Conservation (phyloP, 2,797 vertebrate genomes). For the Sylvia borin region DNA sequence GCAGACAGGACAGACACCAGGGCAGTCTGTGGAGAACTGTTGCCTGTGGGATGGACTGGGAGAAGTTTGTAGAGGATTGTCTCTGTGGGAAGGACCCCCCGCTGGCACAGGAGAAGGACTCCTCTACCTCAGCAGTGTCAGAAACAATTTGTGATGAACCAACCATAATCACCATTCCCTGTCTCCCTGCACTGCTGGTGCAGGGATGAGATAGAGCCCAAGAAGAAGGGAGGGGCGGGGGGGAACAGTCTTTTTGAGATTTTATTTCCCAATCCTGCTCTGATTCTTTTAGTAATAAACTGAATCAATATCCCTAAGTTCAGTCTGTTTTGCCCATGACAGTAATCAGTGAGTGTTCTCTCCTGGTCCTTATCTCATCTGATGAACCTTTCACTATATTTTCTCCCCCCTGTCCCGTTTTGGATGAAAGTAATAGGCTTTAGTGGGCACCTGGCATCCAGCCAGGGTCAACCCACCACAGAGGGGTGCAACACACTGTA, state of each 20-base stretch:
- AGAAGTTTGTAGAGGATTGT: neutral
- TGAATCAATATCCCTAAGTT: neutral
- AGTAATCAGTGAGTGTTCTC: neutral
- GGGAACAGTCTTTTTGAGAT: neutral
- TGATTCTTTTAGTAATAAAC: neutral
- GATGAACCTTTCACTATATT: neutral
- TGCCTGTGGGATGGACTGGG: neutral
- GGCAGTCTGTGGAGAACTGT: neutral
- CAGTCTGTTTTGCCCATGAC: neutral
- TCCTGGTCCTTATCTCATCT: neutral
- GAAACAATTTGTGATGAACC: neutral
- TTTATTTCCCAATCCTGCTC: neutral
- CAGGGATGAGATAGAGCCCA: rapidly evolving
- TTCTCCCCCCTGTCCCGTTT: neutral
- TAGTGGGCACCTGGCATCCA: neutral
- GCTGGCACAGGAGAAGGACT: neutral
- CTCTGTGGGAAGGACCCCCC: neutral
- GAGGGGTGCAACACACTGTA: neutral
- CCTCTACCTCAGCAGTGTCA: neutral
- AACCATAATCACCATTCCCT: neutral
- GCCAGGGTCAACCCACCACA: neutral
- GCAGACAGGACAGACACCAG: rapidly evolving
- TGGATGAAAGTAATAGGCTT: neutral
- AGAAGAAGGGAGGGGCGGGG: neutral
- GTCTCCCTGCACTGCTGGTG: neutral